A percentile compares a stretch with the other conserved stretches of the same genome.
Conservation (phyloP, 2,113 vertebrate species). For the Psammodynastes pulverulentus region DNA sequence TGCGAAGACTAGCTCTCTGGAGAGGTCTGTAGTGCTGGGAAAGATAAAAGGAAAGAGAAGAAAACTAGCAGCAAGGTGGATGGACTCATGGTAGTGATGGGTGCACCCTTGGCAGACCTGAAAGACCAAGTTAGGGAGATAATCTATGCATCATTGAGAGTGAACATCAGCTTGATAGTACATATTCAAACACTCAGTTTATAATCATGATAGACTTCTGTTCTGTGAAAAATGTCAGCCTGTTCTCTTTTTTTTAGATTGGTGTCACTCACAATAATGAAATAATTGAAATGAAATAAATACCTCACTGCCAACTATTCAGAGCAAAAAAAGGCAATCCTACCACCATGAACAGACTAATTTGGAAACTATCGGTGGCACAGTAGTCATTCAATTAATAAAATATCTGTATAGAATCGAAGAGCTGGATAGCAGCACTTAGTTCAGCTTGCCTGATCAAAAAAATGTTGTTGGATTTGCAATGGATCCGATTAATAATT, state of each 20-base stretch:
- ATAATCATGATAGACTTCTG: not conserved
- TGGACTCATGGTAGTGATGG: not conserved
- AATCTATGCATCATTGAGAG: not conserved
- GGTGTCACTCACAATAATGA: not conserved
- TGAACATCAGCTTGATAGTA: not conserved
- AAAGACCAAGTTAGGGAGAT: not conserved
- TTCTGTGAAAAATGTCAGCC: not conserved
- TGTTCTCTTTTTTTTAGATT: not conserved
- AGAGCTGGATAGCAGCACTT: not conserved
- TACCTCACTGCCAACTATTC: conserved; percentile 9
- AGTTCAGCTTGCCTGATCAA: not conserved
- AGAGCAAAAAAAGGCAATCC: not conserved
- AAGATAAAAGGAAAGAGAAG: not conserved
- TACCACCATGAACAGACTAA: conserved; percentile 34
- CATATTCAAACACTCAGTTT: not conserved
- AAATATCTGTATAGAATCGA: not conserved
- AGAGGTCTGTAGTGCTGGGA: not conserved
- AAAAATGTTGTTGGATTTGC: not conserved
- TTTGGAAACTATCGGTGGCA: conserved; percentile 31
- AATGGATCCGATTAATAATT: not conserved
- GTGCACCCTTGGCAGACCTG: not conserved
- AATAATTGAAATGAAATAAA: not conserved
- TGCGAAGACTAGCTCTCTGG: not conserved
- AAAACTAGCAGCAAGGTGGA: not conserved
- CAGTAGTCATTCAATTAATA: conserved; percentile 5